A percentile compares a stretch with the other conserved stretches of the same genome.
These are phyloP conservation scores for Brachyptera risi DNA, from an alignment of 2,888 invertebrate species.

Conservation along the genomic window DNA sequence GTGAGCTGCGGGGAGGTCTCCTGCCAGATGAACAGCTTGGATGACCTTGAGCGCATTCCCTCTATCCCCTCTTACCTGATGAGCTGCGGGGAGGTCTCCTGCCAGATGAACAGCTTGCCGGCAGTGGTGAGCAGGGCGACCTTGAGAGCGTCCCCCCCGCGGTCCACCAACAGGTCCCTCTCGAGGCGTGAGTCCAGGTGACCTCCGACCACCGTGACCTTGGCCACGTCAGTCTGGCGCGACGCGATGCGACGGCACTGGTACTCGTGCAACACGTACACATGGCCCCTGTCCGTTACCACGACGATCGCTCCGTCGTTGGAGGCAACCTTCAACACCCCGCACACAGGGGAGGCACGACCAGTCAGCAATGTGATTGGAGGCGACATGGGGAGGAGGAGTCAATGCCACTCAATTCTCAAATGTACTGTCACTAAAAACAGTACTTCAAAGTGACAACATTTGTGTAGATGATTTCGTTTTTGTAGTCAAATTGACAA, in stretches of 20 bases:
- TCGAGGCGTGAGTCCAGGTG: constrained; percentile 47
- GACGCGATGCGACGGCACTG: constrained; percentile 65
- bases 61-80: too few species aligned
- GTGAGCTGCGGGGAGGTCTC: constrained; percentile 51
- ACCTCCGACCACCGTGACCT: constrained; percentile 49
- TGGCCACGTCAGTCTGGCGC: constrained; percentile 15
- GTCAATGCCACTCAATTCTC: too few species aligned
- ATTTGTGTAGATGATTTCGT: too few species aligned
- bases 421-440: too few species aligned
- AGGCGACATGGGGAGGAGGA: too few species aligned
- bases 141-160: constrained; percentile 52
- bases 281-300: constrained; percentile 60
- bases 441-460: too few species aligned
- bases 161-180: constrained; percentile 44
- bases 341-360: not conserved
- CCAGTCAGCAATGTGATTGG: not conserved
- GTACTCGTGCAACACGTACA: constrained; percentile 66
- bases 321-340: constrained; percentile 49
- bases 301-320: constrained; percentile 66
- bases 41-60: constrained; percentile 56
- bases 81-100: constrained; percentile 53
- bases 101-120: constrained; percentile 65
- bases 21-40: constrained; percentile 62
- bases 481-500: too few species aligned
- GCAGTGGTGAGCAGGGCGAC: constrained; percentile 57